Conservation (phyloP, 2,888 invertebrate species). For the Brenthis hecate region DNA sequence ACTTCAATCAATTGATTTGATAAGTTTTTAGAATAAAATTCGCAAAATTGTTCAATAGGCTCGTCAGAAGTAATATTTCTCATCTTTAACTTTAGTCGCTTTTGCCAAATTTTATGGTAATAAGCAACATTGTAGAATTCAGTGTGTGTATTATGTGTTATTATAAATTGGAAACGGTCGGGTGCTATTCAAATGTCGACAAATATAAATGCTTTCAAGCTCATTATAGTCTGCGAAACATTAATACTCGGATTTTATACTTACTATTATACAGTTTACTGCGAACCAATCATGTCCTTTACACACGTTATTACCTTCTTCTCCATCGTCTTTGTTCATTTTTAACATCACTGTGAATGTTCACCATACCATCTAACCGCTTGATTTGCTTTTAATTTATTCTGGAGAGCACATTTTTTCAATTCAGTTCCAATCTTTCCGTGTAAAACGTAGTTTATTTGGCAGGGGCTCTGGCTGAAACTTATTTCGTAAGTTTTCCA, state of each 20-base stretch:
- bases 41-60: constrained; percentile 36
- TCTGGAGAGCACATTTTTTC: constrained; percentile 14
- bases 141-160: constrained; percentile 44
- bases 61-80: constrained; percentile 30
- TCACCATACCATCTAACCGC: constrained; percentile 4
- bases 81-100: constrained; percentile 28
- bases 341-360: constrained; percentile 13
- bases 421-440: constrained; percentile 16
- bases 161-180: constrained; percentile 49
- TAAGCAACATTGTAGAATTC: constrained; percentile 40
- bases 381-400: constrained; percentile 23
- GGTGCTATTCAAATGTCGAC: constrained; percentile 52
- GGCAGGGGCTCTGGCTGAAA: constrained; percentile 21
- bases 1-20: not conserved
- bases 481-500: constrained; percentile 32
- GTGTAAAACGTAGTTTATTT: constrained; percentile 26
- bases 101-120: constrained; percentile 47
- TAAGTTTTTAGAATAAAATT: constrained; percentile 35
- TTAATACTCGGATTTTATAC: constrained; percentile 22
- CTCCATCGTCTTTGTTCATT: constrained; percentile 19
- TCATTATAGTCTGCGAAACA: constrained; percentile 48
- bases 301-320: constrained; percentile 6
- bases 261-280: constrained; percentile 9
- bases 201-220: constrained; percentile 51
- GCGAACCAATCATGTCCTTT: constrained; percentile 11